A percentile compares a stretch with the other conserved stretches of the same genome.
Conservation (phyloP, 2,797 vertebrate genomes). For the Mycteria americana region DNA sequence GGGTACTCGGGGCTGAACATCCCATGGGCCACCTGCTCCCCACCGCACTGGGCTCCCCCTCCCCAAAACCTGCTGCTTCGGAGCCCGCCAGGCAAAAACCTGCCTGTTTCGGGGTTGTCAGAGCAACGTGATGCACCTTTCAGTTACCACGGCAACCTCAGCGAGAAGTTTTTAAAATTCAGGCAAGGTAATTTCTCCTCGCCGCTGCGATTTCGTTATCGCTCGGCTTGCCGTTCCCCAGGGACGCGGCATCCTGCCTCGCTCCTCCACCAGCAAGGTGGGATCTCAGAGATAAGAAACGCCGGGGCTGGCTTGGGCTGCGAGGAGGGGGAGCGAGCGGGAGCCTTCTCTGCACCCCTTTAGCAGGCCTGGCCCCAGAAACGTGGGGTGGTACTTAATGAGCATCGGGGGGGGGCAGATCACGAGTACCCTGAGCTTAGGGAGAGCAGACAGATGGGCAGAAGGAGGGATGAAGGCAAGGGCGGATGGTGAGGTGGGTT, state of each 20-base stretch:
- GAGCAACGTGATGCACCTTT: conserved; percentile 82
- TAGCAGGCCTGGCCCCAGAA: not conserved
- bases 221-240: conserved; percentile 22
- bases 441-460: not conserved
- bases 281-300: conserved; percentile 37
- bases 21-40: not conserved
- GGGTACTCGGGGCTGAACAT: not conserved
- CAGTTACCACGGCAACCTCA: conserved; percentile 79
- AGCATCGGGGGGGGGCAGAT: not conserved
- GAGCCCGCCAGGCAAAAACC: conserved; percentile 69
- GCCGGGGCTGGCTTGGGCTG: not conserved
- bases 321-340: not conserved
- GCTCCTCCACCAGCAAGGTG: conserved; percentile 43
- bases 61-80: not conserved
- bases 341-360: not conserved
- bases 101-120: conserved; percentile 79
- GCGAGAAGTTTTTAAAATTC: conserved; percentile 79
- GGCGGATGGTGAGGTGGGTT: no score
- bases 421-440: not conserved
- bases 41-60: not conserved
- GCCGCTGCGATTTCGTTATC: conserved; percentile 43
- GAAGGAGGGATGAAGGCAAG: not conserved
- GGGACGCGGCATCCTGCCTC: not conserved
- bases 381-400: not conserved
- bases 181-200: conserved; percentile 80